Evolutionary conservation across 2,797 vertebrate genomes (phyloP).

Genomic region (Heterohyrax brucei): DNA sequence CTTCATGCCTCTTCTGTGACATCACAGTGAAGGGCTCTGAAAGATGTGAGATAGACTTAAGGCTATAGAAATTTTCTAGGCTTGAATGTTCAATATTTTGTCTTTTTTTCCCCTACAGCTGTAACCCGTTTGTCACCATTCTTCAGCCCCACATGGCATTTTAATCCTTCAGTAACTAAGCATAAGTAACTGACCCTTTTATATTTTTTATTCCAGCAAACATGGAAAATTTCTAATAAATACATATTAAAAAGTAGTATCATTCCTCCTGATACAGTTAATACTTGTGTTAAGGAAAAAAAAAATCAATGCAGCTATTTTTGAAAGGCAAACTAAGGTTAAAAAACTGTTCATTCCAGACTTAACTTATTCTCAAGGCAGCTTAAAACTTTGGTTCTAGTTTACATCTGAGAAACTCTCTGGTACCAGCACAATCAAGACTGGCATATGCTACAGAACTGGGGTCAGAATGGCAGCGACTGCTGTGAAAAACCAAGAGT

Average conservation of each 20-base stretch:
- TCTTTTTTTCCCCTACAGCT: background rate
- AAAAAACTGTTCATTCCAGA: slow-evolving; percentile 13
- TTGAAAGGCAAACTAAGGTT: background rate
- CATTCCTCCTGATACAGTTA: slow-evolving; percentile 20
- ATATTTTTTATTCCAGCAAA: slow-evolving; percentile 57
- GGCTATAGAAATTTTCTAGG: slow-evolving; percentile 24
- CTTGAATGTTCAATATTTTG: slow-evolving; percentile 17
- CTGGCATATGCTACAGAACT: slow-evolving; percentile 24
- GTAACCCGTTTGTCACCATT: background rate
- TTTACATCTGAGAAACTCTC: background rate
- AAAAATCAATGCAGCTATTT: slow-evolving; percentile 2
- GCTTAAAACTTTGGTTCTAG: background rate
- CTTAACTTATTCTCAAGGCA: background rate
- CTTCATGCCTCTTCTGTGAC: background rate
- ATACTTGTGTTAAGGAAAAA: background rate
- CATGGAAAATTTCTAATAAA: slow-evolving; percentile 26
- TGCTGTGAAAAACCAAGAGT: slow-evolving; percentile 53
- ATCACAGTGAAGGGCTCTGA: background rate
- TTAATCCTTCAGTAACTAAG: slow-evolving; percentile 40
- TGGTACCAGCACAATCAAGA: slow-evolving; percentile 13
- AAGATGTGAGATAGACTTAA: background rate
- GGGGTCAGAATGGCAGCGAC: slow-evolving; percentile 8
- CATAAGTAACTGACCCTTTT: background rate
- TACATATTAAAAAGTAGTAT: slow-evolving; percentile 34
- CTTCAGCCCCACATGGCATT: slow-evolving; percentile 28